Conservation (phyloP, 2,113 vertebrate species). For the Donacobius atricapilla region DNA sequence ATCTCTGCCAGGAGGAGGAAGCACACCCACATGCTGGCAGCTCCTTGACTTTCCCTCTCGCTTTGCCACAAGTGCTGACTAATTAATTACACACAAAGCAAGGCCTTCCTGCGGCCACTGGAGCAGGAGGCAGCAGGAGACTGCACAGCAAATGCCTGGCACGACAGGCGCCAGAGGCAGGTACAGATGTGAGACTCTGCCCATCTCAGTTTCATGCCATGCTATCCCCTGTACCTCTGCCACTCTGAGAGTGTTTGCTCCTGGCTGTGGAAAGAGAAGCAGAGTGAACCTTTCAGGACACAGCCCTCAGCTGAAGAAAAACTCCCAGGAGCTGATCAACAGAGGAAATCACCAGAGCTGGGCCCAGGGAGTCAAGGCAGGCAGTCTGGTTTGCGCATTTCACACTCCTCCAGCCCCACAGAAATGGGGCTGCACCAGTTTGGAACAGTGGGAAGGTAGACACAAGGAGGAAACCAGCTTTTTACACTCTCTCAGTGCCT, state of each 20-base stretch:
- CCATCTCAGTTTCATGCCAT: background rate
- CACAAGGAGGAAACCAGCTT: background rate
- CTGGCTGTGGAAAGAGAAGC: background rate
- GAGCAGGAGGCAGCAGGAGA: background rate
- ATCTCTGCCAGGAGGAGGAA: background rate
- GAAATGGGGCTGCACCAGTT: background rate
- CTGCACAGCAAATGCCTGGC: background rate
- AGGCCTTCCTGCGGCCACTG: background rate
- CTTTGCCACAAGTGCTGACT: background rate
- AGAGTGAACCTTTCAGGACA: background rate
- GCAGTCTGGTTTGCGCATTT: background rate
- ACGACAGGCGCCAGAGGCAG: background rate
- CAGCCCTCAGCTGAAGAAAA: background rate
- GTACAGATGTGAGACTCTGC: rapidly evolving
- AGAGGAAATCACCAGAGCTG: background rate
- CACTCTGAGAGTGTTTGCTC: rapidly evolving
- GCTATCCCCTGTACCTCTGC: background rate
- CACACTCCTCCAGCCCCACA: background rate
- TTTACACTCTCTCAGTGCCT: background rate
- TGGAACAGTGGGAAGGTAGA: background rate
- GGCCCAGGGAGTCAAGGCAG: background rate
- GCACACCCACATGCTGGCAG: background rate
- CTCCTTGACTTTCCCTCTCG: background rate
- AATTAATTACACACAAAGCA: background rate
- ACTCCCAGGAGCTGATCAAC: background rate